Percentiles rank a stretch among this genome's conserved stretches.
phyloP scores from a whole-genome alignment of 2,888 invertebrate species.

The Macrophya alboannulata region DNA sequence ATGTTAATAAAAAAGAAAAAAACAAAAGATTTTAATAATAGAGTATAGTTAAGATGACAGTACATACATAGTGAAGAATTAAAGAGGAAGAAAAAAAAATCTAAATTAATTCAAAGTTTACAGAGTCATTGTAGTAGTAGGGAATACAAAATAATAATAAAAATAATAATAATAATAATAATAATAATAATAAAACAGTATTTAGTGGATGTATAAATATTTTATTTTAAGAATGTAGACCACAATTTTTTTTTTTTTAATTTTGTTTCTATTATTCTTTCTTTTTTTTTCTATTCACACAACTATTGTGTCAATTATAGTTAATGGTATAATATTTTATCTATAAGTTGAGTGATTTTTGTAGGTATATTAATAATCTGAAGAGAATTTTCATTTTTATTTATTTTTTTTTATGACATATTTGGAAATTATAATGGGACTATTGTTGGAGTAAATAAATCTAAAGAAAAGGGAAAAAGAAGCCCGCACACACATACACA shows the following conservation, averaged over 20 bases:
- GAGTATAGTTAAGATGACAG: constrained; percentile 28
- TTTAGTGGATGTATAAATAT: constrained; percentile 49
- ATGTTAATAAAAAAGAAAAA: not conserved
- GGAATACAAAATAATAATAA: not conserved
- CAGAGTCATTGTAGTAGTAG: not conserved
- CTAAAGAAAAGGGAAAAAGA: not conserved
- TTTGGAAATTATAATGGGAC: not conserved
- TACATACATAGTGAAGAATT: constrained; percentile 8
- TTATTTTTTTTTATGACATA: not conserved
- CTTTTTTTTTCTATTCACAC: not conserved
- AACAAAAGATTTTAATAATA: constrained; percentile 13
- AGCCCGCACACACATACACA: no score
- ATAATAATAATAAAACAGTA: constrained; percentile 36
- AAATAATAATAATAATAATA: no score
- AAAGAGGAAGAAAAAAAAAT: not conserved
- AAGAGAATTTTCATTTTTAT: not conserved
- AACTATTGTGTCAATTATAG: constrained; percentile 16
- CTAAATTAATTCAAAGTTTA: constrained; percentile 32
- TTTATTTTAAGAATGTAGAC: constrained; percentile 52
- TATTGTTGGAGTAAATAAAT: constrained; percentile 19
- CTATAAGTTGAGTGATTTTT: constrained; percentile 30
- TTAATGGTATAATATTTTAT: not conserved
- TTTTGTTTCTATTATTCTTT: no score
- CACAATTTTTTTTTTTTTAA: not conserved
- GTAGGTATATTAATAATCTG: constrained; percentile 21